Evolutionary conservation across 2,888 invertebrate genomes (phyloP).

Genomic region (Hermaeophaga mercurialis): DNA sequence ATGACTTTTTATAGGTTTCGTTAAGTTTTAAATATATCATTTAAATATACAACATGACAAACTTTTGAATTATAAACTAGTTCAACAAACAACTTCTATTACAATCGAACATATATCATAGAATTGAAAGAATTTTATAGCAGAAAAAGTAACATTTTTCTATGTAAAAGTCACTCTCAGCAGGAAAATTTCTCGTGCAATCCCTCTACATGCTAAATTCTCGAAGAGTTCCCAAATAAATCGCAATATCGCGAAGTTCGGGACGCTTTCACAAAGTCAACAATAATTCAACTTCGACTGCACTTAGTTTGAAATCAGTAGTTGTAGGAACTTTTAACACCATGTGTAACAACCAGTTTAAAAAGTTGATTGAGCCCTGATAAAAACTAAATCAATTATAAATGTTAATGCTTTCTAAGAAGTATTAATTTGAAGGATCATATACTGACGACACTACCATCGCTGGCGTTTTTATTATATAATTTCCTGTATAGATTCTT

Average conservation of each 20-base stretch:
- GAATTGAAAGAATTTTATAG: neutral
- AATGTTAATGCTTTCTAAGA: too few species aligned
- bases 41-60: too few species aligned
- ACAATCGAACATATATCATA: neutral
- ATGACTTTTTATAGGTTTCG: too few species aligned
- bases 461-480: too few species aligned
- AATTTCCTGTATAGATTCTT: conserved; percentile 30
- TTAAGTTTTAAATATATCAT: too few species aligned
- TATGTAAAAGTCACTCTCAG: neutral
- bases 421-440: too few species aligned
- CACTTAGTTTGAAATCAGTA: neutral
- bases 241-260: neutral
- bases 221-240: neutral
- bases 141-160: neutral
- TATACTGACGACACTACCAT: too few species aligned
- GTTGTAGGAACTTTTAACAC: neutral
- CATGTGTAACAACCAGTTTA: neutral
- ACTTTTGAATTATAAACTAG: neutral
- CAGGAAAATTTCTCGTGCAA: neutral
- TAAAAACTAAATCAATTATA: too few species aligned
- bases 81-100: conserved; percentile 4
- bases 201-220: neutral
- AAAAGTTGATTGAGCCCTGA: too few species aligned
- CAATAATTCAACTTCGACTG: conserved; percentile 1
- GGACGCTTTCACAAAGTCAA: neutral